Percentiles rank a stretch among this genome's conserved stretches.
Evolutionary conservation across 2,113 vertebrate species (phyloP).

Genomic region (Epinephelus cyanopodus): DNA sequence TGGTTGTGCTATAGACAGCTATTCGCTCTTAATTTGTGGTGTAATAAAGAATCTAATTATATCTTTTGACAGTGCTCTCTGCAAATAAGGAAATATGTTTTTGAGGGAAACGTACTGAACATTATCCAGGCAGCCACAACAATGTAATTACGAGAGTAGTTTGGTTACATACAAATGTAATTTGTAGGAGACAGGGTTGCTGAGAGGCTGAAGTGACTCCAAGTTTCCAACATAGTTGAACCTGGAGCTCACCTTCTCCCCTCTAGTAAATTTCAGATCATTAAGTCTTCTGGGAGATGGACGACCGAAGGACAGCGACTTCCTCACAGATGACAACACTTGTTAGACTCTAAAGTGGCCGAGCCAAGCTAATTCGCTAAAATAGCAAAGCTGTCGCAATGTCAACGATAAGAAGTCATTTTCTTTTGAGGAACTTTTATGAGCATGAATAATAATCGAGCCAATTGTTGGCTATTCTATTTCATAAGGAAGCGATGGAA

Average conservation of each 20-base stretch:
- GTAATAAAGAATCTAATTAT: too few relatives aligned
- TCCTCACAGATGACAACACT: conserved; percentile 61
- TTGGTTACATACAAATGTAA: too few relatives aligned
- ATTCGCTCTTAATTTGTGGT: too few relatives aligned
- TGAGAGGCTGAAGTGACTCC: not conserved
- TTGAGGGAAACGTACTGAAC: too few relatives aligned
- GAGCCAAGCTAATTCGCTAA: conserved; percentile 60
- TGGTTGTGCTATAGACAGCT: too few relatives aligned
- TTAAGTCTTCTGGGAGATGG: conserved; percentile 35
- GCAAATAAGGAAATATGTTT: too few relatives aligned
- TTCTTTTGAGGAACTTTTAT: conserved; percentile 82
- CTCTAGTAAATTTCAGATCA: conserved; percentile 46
- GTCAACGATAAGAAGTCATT: conserved; percentile 73
- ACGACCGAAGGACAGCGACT: conserved; percentile 38
- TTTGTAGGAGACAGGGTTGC: not conserved
- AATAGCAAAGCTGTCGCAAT: conserved; percentile 63
- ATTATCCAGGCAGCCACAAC: too few relatives aligned
- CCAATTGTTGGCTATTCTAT: conserved; percentile 76
- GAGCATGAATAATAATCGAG: conserved; percentile 76
- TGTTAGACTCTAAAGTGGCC: conserved; percentile 47
- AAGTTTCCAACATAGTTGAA: not conserved
- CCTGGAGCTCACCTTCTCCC: conserved; percentile 50
- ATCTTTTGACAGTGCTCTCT: too few relatives aligned
- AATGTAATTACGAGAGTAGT: too few relatives aligned
- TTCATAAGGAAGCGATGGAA: conserved; percentile 77